These are phyloP conservation scores for Ramazzottius varieornatus DNA, from an alignment of 2,888 invertebrate species.

Conservation along the genomic window DNA sequence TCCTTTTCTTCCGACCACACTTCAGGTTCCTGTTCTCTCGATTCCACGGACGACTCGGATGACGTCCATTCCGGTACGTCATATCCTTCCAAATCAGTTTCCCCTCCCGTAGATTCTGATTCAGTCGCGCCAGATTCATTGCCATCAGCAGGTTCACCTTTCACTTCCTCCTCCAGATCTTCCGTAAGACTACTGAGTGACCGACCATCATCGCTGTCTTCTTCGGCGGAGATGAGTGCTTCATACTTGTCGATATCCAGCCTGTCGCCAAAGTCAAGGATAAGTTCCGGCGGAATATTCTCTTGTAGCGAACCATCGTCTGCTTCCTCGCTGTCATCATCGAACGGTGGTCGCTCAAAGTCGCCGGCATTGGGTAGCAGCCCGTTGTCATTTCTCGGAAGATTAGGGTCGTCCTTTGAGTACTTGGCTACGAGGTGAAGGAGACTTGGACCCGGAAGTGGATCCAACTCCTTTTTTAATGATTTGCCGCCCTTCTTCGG, in stretches of 20 bases:
- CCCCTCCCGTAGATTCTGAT: not conserved
- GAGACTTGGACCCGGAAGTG: not conserved
- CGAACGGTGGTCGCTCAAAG: not conserved
- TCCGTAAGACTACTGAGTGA: not conserved
- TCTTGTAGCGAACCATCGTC: not conserved
- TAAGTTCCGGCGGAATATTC: not conserved
- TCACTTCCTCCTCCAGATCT: not conserved
- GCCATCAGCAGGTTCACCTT: not conserved
- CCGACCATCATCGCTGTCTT: not conserved
- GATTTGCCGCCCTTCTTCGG: too few species aligned
- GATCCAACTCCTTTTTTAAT: constrained; percentile 5
- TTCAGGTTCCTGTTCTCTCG: not conserved
- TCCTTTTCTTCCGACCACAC: not conserved
- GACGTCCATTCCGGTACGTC: not conserved
- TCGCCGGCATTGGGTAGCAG: not conserved
- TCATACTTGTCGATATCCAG: not conserved
- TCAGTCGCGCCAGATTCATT: not conserved
- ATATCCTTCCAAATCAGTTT: not conserved
- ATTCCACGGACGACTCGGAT: not conserved
- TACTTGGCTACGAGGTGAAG: not conserved
- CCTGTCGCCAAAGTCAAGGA: not conserved
- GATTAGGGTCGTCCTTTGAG: not conserved
- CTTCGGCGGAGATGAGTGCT: not conserved
- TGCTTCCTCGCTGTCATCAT: not conserved
- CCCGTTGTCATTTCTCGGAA: not conserved